Base-by-base conservation (phyloP, 2,113 vertebrate species). In the Myrmecobius fasciatus region DNA sequence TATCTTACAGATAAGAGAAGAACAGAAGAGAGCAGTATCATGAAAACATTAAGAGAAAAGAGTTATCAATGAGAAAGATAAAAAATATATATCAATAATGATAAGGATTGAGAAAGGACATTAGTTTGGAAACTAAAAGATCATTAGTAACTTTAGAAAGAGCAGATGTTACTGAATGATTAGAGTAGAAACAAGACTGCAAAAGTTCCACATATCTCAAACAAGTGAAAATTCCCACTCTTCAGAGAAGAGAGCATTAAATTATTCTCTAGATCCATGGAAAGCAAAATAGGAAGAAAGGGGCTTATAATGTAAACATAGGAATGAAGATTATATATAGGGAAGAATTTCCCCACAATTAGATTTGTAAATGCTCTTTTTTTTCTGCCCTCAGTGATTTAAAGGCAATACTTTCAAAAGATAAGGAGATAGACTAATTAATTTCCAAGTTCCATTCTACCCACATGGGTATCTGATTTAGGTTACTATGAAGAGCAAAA, bases 281-380 rank as follows among this genome's bases (percentile, higher is more conserved):
- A 60, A 95, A 26, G 92, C 26, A 52, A 25, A 92, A 8, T 54
- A 53, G 52, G 46, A 93, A 47, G 88, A 67, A 53, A 94, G 60
- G 95, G 25, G 31, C 75, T 46, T 24, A 89, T 28, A n/a, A 31
- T 17, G 25, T 8, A 10, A 25, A 54, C 56, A 26, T 26, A 28
- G 92, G 60, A 31, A 36, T 67, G 11, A 31, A 36, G 31, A 36
- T 67, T 67, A n/a, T 0, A 36, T 67, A 36, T 36, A 36, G 36
- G 4, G 31, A 67, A 67, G 60, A 67, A 67, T 67, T 67, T 36
- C 60, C 31, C 31, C 11, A 36, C 31, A 67, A 67, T 67, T 67
- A 67, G 56, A 67, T 67, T 31, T 36, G 28, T 60, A 36, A 60
- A 56, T 31, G 36, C 28, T 67, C 56, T 36, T 67, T 67, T 60